Evolutionary conservation across 2,113 vertebrate species (phyloP).

Genomic region (Actinemys pallida): DNA sequence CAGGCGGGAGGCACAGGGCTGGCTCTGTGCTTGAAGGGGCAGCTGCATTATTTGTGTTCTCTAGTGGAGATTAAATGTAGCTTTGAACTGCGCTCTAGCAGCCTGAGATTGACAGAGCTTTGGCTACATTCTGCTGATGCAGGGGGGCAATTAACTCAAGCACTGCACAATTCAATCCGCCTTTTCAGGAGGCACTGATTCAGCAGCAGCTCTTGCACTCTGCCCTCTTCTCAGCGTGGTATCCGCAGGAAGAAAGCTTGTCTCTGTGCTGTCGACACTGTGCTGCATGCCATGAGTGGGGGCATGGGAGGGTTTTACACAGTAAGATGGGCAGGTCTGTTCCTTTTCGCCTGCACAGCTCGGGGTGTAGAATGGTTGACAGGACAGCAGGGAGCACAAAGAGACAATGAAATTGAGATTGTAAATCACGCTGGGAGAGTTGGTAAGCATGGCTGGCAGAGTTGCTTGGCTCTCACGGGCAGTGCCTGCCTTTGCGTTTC

Average conservation of each 20-base stretch:
- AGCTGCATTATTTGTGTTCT: neutral
- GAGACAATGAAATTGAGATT: conserved; percentile 13
- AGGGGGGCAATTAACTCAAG: neutral
- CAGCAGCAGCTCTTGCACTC: neutral
- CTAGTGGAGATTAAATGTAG: neutral
- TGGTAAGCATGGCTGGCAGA: neutral
- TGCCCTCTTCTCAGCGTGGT: neutral
- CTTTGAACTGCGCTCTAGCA: neutral
- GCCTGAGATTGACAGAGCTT: neutral
- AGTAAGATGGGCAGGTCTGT: neutral
- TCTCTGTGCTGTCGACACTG: neutral
- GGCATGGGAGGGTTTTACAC: neutral
- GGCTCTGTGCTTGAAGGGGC: neutral
- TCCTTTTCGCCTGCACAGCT: neutral
- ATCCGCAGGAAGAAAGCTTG: neutral
- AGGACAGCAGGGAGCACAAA: neutral
- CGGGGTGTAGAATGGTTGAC: neutral
- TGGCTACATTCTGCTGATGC: neutral
- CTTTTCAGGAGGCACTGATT: neutral
- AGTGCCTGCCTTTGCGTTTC: neutral
- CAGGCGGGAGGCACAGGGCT: neutral
- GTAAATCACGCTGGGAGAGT: conserved; percentile 12
- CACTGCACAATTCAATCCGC: neutral
- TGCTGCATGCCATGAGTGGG: neutral
- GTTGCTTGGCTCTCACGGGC: neutral